phyloP scores from a whole-genome alignment of 2,113 vertebrate genomes.

The Atlantisia rogersi region DNA sequence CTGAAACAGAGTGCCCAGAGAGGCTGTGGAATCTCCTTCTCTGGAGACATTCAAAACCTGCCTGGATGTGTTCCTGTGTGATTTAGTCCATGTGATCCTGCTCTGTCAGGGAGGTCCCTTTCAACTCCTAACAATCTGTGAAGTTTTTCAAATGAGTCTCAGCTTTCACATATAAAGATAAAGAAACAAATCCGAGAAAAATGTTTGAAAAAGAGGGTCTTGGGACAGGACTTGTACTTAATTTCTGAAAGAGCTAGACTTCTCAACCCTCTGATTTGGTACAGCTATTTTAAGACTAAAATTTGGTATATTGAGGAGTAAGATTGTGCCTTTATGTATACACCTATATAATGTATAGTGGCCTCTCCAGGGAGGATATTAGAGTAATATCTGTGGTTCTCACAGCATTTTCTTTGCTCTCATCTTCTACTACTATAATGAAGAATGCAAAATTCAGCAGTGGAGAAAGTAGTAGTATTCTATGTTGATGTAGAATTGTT shows the following conservation, averaged over 20 bases:
- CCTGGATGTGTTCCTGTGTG: too few relatives aligned
- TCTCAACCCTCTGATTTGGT: neutral
- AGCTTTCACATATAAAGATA: neutral
- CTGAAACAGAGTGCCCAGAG: too few relatives aligned
- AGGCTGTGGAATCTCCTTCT: too few relatives aligned
- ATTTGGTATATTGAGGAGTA: neutral
- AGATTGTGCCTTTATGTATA: neutral
- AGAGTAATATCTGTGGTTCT: neutral
- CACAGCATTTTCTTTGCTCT: neutral
- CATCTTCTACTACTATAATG: neutral
- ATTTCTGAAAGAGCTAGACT: neutral
- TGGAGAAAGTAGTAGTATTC: neutral
- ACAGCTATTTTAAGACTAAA: neutral
- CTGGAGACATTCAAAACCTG: too few relatives aligned
- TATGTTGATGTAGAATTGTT: neutral
- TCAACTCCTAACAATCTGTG: too few relatives aligned
- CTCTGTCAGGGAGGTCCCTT: too few relatives aligned
- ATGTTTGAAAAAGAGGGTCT: neutral
- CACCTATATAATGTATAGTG: neutral
- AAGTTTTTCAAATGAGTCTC: neutral
- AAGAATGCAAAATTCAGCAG: neutral
- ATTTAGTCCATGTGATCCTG: too few relatives aligned
- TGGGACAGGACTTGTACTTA: neutral
- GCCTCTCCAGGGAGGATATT: neutral
- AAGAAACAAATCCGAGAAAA: neutral